These are phyloP conservation scores for Eulemur albifrons DNA, from an alignment of 2,797 vertebrate genomes.

Conservation along the genomic window DNA sequence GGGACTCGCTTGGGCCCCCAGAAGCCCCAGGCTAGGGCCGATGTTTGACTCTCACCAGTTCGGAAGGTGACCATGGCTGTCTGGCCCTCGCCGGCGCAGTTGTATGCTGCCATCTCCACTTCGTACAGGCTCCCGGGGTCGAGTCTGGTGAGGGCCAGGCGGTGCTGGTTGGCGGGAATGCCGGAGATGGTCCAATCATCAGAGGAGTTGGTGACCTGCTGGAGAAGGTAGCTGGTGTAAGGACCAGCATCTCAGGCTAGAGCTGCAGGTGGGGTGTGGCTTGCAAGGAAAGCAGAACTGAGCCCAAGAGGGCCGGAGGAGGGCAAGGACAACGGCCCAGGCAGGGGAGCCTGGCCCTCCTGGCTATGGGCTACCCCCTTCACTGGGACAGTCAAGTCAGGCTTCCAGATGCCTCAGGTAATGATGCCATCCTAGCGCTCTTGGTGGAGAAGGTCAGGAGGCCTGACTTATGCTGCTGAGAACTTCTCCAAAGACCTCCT, in stretches of 20 bases:
- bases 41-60: constrained; percentile 88
- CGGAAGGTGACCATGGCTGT: constrained; percentile 99
- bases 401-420: background rate
- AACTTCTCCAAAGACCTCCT: background rate
- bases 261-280: background rate
- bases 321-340: background rate
- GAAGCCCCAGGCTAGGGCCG: background rate
- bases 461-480: background rate
- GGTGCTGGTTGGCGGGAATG: constrained; percentile 91
- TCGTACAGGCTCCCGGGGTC: constrained; percentile 96
- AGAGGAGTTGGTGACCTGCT: constrained; percentile 90
- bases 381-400: background rate
- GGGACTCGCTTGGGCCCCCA: background rate
- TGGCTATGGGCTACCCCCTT: background rate
- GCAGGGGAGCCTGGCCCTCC: background rate
- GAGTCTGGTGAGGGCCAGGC: constrained; percentile 91
- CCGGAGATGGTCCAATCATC: constrained; percentile 91
- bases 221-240: constrained; percentile 53
- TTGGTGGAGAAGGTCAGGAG: background rate
- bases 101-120: constrained; percentile 96
- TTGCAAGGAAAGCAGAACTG: background rate
- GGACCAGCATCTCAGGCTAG: background rate
- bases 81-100: constrained; percentile 95
- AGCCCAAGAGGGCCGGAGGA: background rate
- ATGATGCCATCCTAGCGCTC: background rate